These are phyloP conservation scores for Danaus chrysippus DNA, from an alignment of 2,888 invertebrate genomes.

Conservation along the genomic window DNA sequence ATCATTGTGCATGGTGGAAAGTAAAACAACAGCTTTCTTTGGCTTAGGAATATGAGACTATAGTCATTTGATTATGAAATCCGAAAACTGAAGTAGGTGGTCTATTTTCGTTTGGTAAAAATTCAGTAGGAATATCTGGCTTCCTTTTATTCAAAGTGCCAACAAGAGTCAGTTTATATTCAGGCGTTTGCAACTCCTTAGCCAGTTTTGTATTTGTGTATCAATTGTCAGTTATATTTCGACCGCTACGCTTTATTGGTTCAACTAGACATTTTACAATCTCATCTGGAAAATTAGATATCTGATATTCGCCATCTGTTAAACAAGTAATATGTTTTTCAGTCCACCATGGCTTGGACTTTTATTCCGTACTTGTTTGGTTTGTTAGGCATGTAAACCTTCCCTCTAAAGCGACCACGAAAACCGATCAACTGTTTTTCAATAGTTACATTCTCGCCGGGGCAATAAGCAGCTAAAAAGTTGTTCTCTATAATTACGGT, in stretches of 20 bases:
- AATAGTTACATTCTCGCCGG: constrained; percentile 14
- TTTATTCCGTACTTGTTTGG: constrained; percentile 22
- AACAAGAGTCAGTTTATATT: constrained; percentile 27
- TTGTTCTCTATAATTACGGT: constrained; percentile 18
- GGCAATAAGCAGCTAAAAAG: constrained; percentile 22
- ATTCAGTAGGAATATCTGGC: constrained; percentile 28
- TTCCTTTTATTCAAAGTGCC: constrained; percentile 31
- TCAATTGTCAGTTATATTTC: neutral
- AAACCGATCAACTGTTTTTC: constrained; percentile 18
- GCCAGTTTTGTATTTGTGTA: constrained; percentile 7
- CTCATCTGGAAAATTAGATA: constrained; percentile 22
- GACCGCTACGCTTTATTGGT: constrained; percentile 18
- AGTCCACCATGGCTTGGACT: constrained; percentile 18
- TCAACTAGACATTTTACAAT: constrained; percentile 18
- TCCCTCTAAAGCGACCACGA: constrained; percentile 21
- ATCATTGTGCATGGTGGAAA: constrained; percentile 34
- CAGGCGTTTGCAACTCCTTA: constrained; percentile 14
- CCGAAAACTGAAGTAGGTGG: constrained; percentile 28
- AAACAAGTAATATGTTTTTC: constrained; percentile 14
- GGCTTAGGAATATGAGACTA: constrained; percentile 25
- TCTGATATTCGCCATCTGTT: constrained; percentile 22
- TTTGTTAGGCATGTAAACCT: constrained; percentile 12
- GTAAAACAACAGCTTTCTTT: constrained; percentile 34
- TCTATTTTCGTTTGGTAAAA: constrained; percentile 27
- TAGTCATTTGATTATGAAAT: constrained; percentile 33